phyloP scores from a whole-genome alignment of 2,797 vertebrate species.

The Falco biarmicus region DNA sequence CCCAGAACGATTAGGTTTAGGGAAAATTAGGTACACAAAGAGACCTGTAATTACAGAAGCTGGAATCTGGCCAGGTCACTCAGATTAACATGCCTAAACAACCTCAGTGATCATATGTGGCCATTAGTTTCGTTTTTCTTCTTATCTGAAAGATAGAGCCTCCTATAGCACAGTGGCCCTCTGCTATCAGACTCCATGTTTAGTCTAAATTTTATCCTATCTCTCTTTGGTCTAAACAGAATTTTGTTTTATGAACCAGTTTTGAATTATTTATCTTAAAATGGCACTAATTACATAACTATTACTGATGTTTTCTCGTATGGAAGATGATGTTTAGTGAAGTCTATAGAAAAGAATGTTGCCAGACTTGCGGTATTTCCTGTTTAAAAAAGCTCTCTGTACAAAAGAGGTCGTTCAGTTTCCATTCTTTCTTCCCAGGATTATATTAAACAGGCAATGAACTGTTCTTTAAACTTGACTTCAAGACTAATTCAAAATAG shows the following conservation, averaged over 20 bases:
- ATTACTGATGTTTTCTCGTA: constrained; percentile 32
- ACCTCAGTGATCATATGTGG: not conserved
- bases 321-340: constrained; percentile 15
- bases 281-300: constrained; percentile 26
- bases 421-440: constrained; percentile 1
- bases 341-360: constrained; percentile 23
- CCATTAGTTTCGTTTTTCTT: constrained; percentile 36
- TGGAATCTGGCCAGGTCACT: constrained; percentile 5
- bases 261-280: constrained; percentile 44
- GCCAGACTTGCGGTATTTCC: constrained; percentile 17
- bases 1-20: not conserved
- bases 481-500: not conserved
- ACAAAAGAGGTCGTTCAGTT: not conserved
- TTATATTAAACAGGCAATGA: not conserved
- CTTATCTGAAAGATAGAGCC: constrained; percentile 38
- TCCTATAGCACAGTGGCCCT: not conserved
- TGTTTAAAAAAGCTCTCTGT: constrained; percentile 21
- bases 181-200: constrained; percentile 44
- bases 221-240: constrained; percentile 14
- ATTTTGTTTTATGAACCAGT: constrained; percentile 18
- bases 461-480: not conserved
- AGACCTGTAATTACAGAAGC: constrained; percentile 42
- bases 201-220: constrained; percentile 55
- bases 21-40: not conserved
- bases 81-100: constrained; percentile 35